These are phyloP conservation scores for Meloidogyne hapla DNA, from an alignment of 1,140 invertebrate species.

Conservation along the genomic window DNA sequence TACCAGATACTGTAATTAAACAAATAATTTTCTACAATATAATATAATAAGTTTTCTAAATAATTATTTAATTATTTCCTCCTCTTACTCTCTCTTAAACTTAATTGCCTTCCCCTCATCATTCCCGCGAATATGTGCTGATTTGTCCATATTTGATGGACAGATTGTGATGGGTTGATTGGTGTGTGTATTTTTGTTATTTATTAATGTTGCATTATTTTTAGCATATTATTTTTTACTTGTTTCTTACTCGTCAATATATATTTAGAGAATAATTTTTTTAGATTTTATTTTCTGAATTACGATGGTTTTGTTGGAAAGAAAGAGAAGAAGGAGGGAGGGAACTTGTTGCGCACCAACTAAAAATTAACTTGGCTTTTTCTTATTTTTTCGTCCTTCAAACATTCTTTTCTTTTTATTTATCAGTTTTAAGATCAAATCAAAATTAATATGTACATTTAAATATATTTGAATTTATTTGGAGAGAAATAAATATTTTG, in stretches of 20 bases:
- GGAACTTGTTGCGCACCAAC: not conserved
- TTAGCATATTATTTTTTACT: not conserved
- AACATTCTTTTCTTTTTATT: not conserved
- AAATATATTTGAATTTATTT: not conserved
- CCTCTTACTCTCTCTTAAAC: no score
- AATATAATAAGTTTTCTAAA: not conserved
- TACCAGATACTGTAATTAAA: not conserved
- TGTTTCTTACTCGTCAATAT: slow-evolving; percentile 9
- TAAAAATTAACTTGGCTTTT: not conserved
- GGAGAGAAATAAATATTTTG: not conserved
- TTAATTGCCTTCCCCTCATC: no score
- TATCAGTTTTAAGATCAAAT: not conserved
- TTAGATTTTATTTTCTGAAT: not conserved
- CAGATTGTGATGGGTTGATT: not conserved
- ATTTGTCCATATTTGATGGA: slow-evolving; percentile 13
- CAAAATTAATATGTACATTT: not conserved
- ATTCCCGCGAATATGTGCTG: slow-evolving; percentile 3
- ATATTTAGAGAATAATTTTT: not conserved
- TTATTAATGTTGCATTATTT: not conserved
- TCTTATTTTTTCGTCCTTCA: slow-evolving; percentile 10
- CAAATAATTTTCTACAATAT: no score
- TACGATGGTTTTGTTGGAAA: not conserved
- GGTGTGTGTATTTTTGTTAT: not conserved
- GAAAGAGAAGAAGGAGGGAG: not conserved
- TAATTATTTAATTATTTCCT: not conserved